These are phyloP conservation scores for Epinephelus cyanopodus DNA, from an alignment of 2,113 vertebrate species.

Conservation along the genomic window DNA sequence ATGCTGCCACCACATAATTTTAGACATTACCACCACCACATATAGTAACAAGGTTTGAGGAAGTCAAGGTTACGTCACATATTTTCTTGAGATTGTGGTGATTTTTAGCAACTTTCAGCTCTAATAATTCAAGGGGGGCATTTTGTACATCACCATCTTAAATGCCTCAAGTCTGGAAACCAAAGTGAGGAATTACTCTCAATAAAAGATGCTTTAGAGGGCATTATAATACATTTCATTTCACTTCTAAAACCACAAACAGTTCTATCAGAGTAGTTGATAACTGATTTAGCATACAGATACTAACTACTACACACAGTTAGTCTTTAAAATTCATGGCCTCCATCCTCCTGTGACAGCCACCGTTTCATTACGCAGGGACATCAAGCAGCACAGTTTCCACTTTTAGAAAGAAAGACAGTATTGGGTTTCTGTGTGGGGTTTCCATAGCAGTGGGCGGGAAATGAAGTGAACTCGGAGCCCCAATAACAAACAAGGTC, in stretches of 20 bases:
- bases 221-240: background rate
- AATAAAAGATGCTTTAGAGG: background rate
- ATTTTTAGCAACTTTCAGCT: too few species aligned
- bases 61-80: too few species aligned
- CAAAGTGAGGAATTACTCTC: background rate
- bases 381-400: slow-evolving; percentile 30
- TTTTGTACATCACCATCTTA: background rate
- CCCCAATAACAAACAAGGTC: slow-evolving; percentile 69
- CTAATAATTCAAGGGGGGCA: background rate
- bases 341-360: slow-evolving; percentile 14
- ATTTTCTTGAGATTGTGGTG: too few species aligned
- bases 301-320: background rate
- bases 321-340: background rate
- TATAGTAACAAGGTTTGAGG: too few species aligned
- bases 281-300: background rate
- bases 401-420: slow-evolving; percentile 40
- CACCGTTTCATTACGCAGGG: slow-evolving; percentile 56
- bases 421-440: slow-evolving; percentile 62
- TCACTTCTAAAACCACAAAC: background rate
- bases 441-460: slow-evolving; percentile 63
- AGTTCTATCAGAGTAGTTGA: background rate
- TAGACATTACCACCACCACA: too few species aligned
- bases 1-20: too few species aligned
- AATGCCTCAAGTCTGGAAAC: background rate
- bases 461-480: slow-evolving; percentile 71